Percentiles rank a stretch among this genome's conserved stretches.
Evolutionary conservation across 2,113 vertebrate species (phyloP).

Genomic region (Nycticryphes semicollaris): DNA sequence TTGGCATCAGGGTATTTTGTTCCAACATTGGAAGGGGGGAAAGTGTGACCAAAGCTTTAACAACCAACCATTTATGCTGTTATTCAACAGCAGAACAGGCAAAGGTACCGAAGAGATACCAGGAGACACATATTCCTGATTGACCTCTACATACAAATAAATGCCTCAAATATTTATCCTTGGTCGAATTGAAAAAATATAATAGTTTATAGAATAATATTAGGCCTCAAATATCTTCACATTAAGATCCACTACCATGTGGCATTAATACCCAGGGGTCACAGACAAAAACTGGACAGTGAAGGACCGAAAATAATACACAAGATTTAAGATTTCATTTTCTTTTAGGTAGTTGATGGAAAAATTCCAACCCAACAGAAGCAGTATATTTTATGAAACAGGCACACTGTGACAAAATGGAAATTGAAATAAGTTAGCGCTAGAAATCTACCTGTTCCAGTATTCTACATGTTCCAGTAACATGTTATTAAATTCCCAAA

Average conservation of each 20-base stretch:
- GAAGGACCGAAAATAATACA: not conserved
- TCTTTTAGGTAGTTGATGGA: not conserved
- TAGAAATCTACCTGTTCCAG: not conserved
- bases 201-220: not conserved
- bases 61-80: not conserved
- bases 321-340: not conserved
- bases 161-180: not conserved
- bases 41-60: not conserved
- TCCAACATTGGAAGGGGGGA: not conserved
- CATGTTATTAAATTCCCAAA: not conserved
- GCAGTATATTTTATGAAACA: not conserved
- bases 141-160: not conserved
- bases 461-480: not conserved
- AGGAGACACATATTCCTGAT: not conserved
- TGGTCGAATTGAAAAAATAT: not conserved
- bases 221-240: not conserved
- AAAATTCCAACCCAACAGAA: not conserved
- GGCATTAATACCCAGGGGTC: not conserved
- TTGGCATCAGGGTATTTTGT: not conserved
- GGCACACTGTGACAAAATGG: not conserved
- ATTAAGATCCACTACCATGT: not conserved
- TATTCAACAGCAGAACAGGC: not conserved
- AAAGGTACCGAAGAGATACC: not conserved
- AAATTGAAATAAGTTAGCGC: not conserved
- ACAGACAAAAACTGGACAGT: not conserved